Percentiles rank a stretch among this genome's conserved stretches.
phyloP scores from a whole-genome alignment of 2,888 invertebrate genomes.

The Plebejus melissa region DNA sequence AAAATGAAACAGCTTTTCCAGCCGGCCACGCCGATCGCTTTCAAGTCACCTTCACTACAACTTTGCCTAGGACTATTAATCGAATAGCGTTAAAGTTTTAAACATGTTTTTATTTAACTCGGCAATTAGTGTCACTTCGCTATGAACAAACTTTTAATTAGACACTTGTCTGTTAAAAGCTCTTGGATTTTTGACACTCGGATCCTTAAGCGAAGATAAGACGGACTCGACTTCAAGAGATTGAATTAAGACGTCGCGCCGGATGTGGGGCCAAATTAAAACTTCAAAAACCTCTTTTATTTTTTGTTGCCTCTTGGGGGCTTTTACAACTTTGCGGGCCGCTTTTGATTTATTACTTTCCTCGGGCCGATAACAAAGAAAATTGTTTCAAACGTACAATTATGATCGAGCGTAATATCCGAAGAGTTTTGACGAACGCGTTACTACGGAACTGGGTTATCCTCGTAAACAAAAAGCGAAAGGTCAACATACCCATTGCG shows the following conservation, averaged over 20 bases:
- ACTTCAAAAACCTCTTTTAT: conserved; percentile 12
- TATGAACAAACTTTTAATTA: conserved; percentile 1
- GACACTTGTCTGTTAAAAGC: not conserved
- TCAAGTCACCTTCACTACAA: not conserved
- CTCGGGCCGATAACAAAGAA: not conserved
- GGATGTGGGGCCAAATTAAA: conserved; percentile 13
- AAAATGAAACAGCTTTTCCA: not conserved
- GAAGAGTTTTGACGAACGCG: not conserved
- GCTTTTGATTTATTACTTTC: not conserved
- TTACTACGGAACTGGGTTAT: conserved; percentile 27
- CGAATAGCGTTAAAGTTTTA: not conserved
- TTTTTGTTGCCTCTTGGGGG: conserved; percentile 2
- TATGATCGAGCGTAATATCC: not conserved
- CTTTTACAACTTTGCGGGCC: conserved; percentile 18
- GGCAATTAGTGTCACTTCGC: not conserved
- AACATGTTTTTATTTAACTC: not conserved
- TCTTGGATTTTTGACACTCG: not conserved
- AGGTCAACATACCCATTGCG: conserved; percentile 25
- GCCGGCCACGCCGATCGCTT: not conserved
- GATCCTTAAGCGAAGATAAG: conserved; percentile 6
- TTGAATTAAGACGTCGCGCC: conserved; percentile 1
- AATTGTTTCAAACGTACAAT: conserved; percentile 24
- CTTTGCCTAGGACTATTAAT: not conserved
- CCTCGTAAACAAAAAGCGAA: conserved; percentile 26
- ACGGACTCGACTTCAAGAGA: conserved; percentile 10